Evolutionary conservation across 2,113 vertebrate species (phyloP).

Genomic region (Sorex araneus): DNA sequence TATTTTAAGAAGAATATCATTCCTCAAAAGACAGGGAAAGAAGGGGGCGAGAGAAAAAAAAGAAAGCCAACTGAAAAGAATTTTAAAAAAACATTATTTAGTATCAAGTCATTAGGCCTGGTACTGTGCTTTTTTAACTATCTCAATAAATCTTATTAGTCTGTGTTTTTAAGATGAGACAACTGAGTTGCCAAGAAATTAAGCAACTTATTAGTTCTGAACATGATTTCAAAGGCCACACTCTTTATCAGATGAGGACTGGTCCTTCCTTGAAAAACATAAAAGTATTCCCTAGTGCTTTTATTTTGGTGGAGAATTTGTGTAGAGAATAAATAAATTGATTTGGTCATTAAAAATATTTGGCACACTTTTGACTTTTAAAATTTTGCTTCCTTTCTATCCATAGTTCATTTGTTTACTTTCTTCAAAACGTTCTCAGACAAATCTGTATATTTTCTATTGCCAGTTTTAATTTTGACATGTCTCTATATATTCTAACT

Average conservation of each 20-base stretch:
- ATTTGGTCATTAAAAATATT: background rate
- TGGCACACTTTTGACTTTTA: too few species aligned
- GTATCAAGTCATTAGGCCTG: background rate
- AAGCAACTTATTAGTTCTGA: background rate
- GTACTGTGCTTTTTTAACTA: background rate
- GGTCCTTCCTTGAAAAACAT: background rate
- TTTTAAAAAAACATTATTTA: background rate
- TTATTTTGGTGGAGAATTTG: background rate
- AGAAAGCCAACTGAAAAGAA: background rate
- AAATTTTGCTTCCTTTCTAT: too few species aligned
- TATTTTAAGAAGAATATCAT: background rate
- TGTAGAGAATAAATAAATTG: background rate
- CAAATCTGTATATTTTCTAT: background rate
- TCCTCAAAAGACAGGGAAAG: background rate
- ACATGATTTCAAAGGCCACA: constrained; percentile 10
- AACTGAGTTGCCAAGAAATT: background rate
- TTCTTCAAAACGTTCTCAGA: background rate
- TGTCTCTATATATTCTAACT: background rate
- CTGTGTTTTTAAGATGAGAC: background rate
- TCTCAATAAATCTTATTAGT: background rate
- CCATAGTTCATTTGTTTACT: too few species aligned
- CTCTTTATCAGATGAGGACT: background rate
- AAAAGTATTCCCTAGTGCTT: background rate
- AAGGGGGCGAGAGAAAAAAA: background rate
- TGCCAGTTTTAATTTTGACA: background rate